Percentiles rank a stretch among this genome's conserved stretches.
Evolutionary conservation across 2,113 vertebrate species (phyloP).

Genomic region (Tachycineta bicolor): DNA sequence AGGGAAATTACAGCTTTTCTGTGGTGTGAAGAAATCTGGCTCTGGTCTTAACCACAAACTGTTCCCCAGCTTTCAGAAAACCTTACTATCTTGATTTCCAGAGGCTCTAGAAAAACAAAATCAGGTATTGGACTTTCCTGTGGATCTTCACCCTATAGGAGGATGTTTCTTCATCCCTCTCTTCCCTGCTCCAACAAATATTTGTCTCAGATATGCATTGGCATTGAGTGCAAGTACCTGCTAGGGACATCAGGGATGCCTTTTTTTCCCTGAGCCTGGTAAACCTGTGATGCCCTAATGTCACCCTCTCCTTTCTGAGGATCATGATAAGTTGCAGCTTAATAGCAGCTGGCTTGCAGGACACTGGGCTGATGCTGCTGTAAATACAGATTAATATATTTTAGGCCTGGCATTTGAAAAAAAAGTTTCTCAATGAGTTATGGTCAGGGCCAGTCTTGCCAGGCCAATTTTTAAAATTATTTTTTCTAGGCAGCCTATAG

Average conservation of each 20-base stretch:
- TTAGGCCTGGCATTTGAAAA: background rate
- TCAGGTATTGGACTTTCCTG: background rate
- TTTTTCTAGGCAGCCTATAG: background rate
- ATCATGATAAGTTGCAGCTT: background rate
- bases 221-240: background rate
- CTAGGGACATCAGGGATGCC: background rate
- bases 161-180: background rate
- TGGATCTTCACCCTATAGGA: background rate
- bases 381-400: background rate
- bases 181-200: background rate
- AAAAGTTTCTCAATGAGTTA: background rate
- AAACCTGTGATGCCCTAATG: background rate
- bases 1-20: slow-evolving; percentile 6
- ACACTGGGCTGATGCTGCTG: background rate
- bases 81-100: background rate
- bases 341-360: background rate
- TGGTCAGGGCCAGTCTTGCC: background rate
- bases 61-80: background rate
- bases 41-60: background rate
- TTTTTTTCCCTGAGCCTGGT: background rate
- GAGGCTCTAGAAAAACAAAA: background rate
- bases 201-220: fast-evolving
- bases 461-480: background rate
- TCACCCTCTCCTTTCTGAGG: background rate
- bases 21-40: background rate